Conservation (phyloP, 2,888 invertebrate genomes). For the Pheosia gnoma region DNA sequence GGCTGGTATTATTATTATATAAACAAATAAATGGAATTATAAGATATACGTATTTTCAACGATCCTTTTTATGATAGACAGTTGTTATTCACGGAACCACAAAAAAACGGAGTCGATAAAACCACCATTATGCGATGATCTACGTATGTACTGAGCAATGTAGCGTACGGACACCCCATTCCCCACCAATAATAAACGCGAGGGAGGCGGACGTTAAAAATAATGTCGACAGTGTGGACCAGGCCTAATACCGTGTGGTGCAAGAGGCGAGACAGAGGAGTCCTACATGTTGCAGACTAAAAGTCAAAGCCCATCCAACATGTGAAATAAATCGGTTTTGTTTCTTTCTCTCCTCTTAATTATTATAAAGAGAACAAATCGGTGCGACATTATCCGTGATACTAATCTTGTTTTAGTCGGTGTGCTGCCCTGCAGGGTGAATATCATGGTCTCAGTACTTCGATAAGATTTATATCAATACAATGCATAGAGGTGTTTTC, state of each 20-base stretch:
- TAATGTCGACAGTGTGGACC: constrained; percentile 24
- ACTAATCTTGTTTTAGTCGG: too few species aligned
- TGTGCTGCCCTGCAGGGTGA: too few species aligned
- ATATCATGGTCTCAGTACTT: too few species aligned
- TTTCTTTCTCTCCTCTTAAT: too few species aligned
- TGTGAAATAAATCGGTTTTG: too few species aligned
- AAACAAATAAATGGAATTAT: too few species aligned
- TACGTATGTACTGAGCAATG: constrained; percentile 25
- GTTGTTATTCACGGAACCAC: not conserved
- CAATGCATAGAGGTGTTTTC: too few species aligned
- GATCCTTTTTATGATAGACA: constrained; percentile 1
- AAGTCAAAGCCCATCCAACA: too few species aligned
- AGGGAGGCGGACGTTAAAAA: constrained; percentile 25
- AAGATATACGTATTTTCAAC: not conserved
- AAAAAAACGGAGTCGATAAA: constrained; percentile 17
- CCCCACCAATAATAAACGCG: constrained; percentile 22
- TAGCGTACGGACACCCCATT: constrained; percentile 10
- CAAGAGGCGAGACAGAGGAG: constrained; percentile 5
- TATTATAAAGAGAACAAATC: too few species aligned
- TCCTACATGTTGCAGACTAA: not conserved
- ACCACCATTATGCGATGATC: constrained; percentile 25
- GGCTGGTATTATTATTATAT: too few species aligned
- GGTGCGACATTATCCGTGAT: too few species aligned
- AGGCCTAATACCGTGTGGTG: constrained; percentile 8
- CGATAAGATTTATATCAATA: too few species aligned